These are phyloP conservation scores for Eciton burchellii DNA, from an alignment of 1,140 invertebrate species.

Conservation along the genomic window DNA sequence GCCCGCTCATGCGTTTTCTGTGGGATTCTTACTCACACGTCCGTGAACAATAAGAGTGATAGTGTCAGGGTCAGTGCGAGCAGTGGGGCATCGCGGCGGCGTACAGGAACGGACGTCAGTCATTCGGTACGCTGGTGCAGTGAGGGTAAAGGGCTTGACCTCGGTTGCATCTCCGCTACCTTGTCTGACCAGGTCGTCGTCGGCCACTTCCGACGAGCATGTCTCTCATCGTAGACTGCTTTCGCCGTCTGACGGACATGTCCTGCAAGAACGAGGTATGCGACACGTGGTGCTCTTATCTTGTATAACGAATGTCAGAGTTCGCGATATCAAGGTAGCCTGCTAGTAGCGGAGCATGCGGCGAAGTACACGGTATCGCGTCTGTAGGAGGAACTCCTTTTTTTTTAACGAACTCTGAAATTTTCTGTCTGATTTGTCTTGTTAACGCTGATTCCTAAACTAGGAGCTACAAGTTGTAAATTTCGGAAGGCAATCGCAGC, in stretches of 20 bases:
- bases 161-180: not conserved
- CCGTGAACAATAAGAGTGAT: slow-evolving; percentile 54
- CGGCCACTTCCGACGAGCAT: slow-evolving; percentile 40
- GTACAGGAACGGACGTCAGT: slow-evolving; percentile 1
- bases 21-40: slow-evolving; percentile 14
- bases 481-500: not conserved
- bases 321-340: slow-evolving; percentile 1
- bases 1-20: not conserved
- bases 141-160: slow-evolving; percentile 1
- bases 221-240: slow-evolving; percentile 68
- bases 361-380: not conserved
- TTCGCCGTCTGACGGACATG: slow-evolving; percentile 65
- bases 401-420: not conserved
- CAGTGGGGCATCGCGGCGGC: slow-evolving; percentile 40
- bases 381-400: not conserved
- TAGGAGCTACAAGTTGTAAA: not conserved
- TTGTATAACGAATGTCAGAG: not conserved
- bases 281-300: slow-evolving; percentile 21
- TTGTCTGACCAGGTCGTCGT: not conserved
- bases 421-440: not conserved
- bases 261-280: slow-evolving; percentile 66
- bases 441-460: not conserved
- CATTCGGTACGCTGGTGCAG: slow-evolving; percentile 20
- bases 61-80: slow-evolving; percentile 67
- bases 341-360: not conserved